A percentile compares a stretch with the other conserved stretches of the same genome.
Conservation (phyloP, 2,113 vertebrate species). For the Alligator mississippiensis region DNA sequence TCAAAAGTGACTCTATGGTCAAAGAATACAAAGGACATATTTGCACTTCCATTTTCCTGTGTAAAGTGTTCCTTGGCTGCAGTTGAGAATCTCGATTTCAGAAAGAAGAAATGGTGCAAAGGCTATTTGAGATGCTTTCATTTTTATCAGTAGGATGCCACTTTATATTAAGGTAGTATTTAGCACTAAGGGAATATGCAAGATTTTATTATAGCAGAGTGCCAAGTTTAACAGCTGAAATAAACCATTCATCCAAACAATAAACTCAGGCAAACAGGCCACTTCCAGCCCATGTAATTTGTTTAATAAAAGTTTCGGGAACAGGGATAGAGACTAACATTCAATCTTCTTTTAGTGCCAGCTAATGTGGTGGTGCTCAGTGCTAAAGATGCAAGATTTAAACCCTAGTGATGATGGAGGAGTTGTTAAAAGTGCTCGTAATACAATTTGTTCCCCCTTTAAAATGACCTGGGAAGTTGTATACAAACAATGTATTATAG, state of each 20-base stretch:
- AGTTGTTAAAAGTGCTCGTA: neutral
- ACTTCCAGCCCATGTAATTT: neutral
- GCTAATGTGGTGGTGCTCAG: neutral
- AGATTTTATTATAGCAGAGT: neutral
- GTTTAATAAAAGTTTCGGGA: neutral
- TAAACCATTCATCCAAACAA: neutral
- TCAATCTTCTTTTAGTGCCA: neutral
- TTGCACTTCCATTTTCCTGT: neutral
- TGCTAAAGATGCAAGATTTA: neutral
- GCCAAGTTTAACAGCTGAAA: neutral
- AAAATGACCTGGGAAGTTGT: neutral
- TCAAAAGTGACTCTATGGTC: no score
- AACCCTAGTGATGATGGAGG: neutral
- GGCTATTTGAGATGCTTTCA: neutral
- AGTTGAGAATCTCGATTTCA: neutral
- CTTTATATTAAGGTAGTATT: neutral
- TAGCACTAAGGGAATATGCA: accelerated
- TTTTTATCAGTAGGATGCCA: neutral
- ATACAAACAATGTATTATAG: neutral
- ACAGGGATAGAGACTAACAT: neutral
- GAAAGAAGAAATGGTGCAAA: neutral
- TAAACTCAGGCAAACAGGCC: neutral
- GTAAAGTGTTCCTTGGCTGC: neutral
- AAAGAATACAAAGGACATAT: neutral
- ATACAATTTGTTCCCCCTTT: neutral